Evolutionary conservation across 2,797 vertebrate genomes (phyloP).

Genomic region (Lutjanus campechanus): DNA sequence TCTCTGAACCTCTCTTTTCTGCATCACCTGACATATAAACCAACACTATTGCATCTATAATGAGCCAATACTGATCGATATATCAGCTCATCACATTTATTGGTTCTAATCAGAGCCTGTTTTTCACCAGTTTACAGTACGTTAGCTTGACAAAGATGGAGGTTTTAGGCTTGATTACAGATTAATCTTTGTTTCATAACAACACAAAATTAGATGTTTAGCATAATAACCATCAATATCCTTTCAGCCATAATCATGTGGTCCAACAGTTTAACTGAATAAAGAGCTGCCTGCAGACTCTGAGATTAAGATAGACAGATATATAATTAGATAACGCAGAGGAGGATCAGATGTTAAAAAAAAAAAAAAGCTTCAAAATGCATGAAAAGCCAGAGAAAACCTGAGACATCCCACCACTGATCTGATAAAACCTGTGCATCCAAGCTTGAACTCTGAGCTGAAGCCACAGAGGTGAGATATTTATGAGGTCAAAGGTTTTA

Average conservation of each 20-base stretch:
- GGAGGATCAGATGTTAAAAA: constrained; percentile 8
- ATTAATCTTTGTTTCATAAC: background rate
- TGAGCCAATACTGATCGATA: too few relatives aligned
- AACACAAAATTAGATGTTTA: too few relatives aligned
- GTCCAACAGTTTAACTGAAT: background rate
- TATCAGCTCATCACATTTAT: too few relatives aligned
- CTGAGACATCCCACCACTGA: background rate
- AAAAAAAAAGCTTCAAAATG: background rate
- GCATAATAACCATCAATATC: background rate
- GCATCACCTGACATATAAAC: too few relatives aligned
- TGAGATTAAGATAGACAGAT: background rate
- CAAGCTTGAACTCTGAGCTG: background rate
- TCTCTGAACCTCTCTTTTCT: too few relatives aligned
- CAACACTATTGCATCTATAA: too few relatives aligned
- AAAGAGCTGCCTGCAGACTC: background rate
- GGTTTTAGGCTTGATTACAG: background rate
- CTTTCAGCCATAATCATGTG: background rate
- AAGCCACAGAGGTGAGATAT: background rate
- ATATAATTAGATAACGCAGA: constrained; percentile 30
- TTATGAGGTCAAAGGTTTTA: constrained; percentile 4
- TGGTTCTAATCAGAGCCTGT: too few relatives aligned
- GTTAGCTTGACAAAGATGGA: too few relatives aligned
- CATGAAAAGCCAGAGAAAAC: background rate
- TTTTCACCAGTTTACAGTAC: too few relatives aligned
- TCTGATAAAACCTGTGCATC: too few relatives aligned